Percentiles rank a stretch among this genome's conserved stretches.
phyloP scores from a whole-genome alignment of 1,140 invertebrate species.

The Neodiprion pinetum region DNA sequence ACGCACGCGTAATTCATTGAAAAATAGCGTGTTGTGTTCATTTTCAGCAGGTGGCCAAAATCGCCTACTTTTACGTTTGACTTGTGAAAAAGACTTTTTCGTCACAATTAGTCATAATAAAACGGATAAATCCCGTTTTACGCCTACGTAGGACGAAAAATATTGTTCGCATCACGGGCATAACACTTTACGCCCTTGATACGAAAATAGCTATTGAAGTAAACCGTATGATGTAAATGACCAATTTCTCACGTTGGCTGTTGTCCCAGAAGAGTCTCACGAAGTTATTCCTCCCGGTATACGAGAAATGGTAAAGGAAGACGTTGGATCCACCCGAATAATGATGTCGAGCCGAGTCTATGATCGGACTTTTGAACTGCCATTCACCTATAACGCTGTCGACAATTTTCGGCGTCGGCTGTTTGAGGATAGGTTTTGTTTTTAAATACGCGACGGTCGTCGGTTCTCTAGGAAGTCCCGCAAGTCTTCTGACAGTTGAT shows the following conservation, averaged over 20 bases:
- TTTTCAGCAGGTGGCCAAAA: too few relatives aligned
- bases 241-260: background rate
- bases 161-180: too few relatives aligned
- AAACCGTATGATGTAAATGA: too few relatives aligned
- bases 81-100: too few relatives aligned
- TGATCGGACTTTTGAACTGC: conserved; percentile 14
- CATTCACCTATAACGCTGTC: conserved; percentile 1
- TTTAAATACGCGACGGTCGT: background rate
- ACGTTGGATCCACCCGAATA: background rate
- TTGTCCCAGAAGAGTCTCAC: background rate
- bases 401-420: background rate
- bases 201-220: too few relatives aligned
- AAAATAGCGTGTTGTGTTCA: too few relatives aligned
- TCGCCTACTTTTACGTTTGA: too few relatives aligned
- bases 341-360: background rate
- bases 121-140: too few relatives aligned
- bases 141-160: too few relatives aligned
- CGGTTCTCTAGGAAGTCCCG: background rate
- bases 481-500: background rate
- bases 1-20: too few relatives aligned
- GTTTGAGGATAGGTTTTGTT: background rate
- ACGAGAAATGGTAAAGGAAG: conserved; percentile 12
- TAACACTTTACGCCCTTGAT: too few relatives aligned
- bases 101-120: too few relatives aligned
- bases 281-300: conserved; percentile 10